phyloP scores from a whole-genome alignment of 2,888 invertebrate species.

The Eulithis prunata region DNA sequence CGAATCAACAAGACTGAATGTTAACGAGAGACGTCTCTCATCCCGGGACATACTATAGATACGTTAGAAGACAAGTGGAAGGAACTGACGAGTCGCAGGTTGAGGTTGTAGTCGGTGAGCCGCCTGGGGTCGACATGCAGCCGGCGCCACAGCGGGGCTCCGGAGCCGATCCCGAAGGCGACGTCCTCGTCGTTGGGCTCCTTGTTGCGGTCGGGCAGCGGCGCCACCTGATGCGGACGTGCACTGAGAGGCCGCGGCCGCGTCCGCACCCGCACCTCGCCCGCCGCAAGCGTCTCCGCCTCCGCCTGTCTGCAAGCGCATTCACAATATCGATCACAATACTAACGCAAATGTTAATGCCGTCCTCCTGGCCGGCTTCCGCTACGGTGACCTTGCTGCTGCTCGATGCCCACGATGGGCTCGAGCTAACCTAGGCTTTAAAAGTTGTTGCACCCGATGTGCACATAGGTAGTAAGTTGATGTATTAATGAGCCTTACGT shows the following conservation, averaged over 20 bases:
- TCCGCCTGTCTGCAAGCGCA: conserved; percentile 18
- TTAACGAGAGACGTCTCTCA: too few species aligned
- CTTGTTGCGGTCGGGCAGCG: conserved; percentile 16
- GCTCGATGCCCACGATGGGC: too few species aligned
- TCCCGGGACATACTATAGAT: too few species aligned
- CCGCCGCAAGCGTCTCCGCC: conserved; percentile 9
- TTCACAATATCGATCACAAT: too few species aligned
- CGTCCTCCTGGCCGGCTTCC: too few species aligned
- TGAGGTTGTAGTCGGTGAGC: conserved; percentile 90
- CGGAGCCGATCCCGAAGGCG: conserved; percentile 34
- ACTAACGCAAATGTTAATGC: too few species aligned
- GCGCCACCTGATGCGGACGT: conserved; percentile 51
- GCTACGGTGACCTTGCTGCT: too few species aligned
- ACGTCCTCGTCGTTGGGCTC: conserved; percentile 15
- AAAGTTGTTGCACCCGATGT: too few species aligned
- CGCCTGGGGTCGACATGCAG: conserved; percentile 87
- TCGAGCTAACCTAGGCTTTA: too few species aligned
- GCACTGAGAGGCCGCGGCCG: not conserved
- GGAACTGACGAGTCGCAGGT: conserved; percentile 83
- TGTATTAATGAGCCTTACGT: not conserved
- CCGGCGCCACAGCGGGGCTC: conserved; percentile 83
- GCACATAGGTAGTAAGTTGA: too few species aligned
- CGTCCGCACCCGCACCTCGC: conserved; percentile 12
- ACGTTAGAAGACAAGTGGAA: not conserved
- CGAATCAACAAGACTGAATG: too few species aligned